Percentiles rank a stretch among this genome's conserved stretches.
These are phyloP conservation scores for Bufo bufo DNA, from an alignment of 2,113 vertebrate genomes.

Conservation along the genomic window DNA sequence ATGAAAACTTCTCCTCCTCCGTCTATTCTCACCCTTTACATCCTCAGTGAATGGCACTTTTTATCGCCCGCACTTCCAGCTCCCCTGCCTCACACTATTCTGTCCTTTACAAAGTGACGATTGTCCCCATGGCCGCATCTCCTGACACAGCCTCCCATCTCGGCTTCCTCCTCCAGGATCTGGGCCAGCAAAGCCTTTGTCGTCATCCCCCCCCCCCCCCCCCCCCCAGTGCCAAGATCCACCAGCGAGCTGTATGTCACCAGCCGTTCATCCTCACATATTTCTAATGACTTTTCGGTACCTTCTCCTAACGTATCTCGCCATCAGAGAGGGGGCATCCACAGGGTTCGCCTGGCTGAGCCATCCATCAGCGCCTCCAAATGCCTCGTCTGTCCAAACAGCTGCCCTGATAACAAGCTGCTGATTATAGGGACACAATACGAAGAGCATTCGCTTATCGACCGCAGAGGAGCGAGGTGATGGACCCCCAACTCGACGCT, in stretches of 20 bases:
- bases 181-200: conserved; percentile 25
- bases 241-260: background rate
- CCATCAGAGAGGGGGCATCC: background rate
- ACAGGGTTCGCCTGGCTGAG: background rate
- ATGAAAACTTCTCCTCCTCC: background rate
- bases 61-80: background rate
- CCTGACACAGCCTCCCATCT: conserved; percentile 13
- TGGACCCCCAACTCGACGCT: too few relatives aligned
- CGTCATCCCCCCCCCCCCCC: background rate
- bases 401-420: background rate
- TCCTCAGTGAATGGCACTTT: background rate
- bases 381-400: background rate
- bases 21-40: background rate
- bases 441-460: background rate
- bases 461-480: too few relatives aligned
- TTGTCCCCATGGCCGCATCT: conserved; percentile 34
- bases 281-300: background rate
- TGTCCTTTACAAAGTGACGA: background rate
- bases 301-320: background rate
- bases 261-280: background rate
- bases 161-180: background rate
- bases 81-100: conserved; percentile 6
- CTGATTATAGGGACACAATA: background rate
- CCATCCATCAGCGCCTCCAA: background rate
- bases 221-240: background rate